Base-by-base conservation (phyloP, 2,888 invertebrate genomes). In the Leptinotarsa tumamoca region DNA sequence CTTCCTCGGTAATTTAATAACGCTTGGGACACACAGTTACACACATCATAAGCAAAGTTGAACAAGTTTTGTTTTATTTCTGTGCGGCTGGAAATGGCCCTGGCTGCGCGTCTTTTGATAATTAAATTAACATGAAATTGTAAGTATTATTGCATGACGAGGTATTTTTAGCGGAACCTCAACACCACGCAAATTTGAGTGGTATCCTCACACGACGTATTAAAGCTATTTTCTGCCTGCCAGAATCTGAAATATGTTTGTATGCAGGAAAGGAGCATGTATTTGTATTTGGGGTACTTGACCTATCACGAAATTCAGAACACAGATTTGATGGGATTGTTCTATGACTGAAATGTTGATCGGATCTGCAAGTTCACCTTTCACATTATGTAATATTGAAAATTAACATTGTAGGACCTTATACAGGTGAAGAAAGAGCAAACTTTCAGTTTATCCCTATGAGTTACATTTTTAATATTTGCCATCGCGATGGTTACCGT, bases 21-120 rank as follows among this genome's bases (percentile, higher is more conserved):
- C 68, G 67, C 72, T 71, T 63, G 68, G 75, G 74, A 78, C 73
- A 70, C 68, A 66, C 73, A 78, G 73, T 78, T 76, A 74, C 76
- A 78, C 76, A 78, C 76, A 74, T 74, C 76, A 74, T 74, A 78
- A 74, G 72, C 74, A 74, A 76, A 74, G 74, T 75, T 74, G 69
- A 75, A 71, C 61, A 68, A 68, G 54, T 68, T 68, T 68, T 51
- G 56, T 54, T 56, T 54, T 54, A 69, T 56, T 69, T 69, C 52
- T 33, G 69, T 21, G 56, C 33, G 27, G 56, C 43, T 56, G 18
- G 27, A 56, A 69, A 69, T 69, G 54, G 58, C 13, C 27, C 49
- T 58, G 70, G 70, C 56, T 58, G 18, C 70, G 70, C 70, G 70
- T 75, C 75, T 75, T 72, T 75, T 72, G 68, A 69, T 68, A 75